Percentiles rank a stretch among this genome's conserved stretches.
phyloP scores from a whole-genome alignment of 1,140 invertebrate genomes.

The Ceratina japonica region DNA sequence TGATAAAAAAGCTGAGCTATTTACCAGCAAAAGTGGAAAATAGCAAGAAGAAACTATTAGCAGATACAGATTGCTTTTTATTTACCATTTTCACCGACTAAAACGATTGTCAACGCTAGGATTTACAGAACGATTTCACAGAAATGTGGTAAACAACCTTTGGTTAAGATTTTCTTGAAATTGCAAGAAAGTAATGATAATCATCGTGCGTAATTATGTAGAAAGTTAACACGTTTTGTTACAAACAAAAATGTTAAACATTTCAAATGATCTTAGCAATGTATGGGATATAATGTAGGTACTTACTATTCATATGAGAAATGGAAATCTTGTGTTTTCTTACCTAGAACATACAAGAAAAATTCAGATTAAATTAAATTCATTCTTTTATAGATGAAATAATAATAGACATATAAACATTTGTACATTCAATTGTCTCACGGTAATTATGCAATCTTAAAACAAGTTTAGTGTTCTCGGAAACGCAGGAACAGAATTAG shows the following conservation, averaged over 20 bases:
- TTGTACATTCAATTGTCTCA: too few relatives aligned
- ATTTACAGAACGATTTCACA: neutral
- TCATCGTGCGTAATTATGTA: too few relatives aligned
- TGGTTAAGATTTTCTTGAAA: too few relatives aligned
- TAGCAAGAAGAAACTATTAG: conserved; percentile 1
- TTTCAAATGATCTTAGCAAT: too few relatives aligned
- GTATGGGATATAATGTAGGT: neutral
- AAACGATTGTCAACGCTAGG: neutral
- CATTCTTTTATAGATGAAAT: neutral
- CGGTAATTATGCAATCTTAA: neutral
- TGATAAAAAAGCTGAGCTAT: conserved; percentile 11
- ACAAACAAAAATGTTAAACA: too few relatives aligned
- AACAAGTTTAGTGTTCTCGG: neutral
- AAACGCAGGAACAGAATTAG: conserved; percentile 3
- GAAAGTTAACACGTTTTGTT: too few relatives aligned
- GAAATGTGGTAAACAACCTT: too few relatives aligned
- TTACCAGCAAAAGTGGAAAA: neutral
- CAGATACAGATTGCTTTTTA: neutral
- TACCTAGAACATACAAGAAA: conserved; percentile 32
- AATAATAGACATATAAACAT: neutral
- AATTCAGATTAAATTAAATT: neutral
- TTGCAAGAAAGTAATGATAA: too few relatives aligned
- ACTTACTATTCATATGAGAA: neutral
- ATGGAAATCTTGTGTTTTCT: neutral
- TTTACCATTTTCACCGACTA: neutral